A percentile compares a stretch with the other conserved stretches of the same genome.
These are phyloP conservation scores for Machimus rusticus DNA, from an alignment of 2,888 invertebrate species.

Conservation along the genomic window DNA sequence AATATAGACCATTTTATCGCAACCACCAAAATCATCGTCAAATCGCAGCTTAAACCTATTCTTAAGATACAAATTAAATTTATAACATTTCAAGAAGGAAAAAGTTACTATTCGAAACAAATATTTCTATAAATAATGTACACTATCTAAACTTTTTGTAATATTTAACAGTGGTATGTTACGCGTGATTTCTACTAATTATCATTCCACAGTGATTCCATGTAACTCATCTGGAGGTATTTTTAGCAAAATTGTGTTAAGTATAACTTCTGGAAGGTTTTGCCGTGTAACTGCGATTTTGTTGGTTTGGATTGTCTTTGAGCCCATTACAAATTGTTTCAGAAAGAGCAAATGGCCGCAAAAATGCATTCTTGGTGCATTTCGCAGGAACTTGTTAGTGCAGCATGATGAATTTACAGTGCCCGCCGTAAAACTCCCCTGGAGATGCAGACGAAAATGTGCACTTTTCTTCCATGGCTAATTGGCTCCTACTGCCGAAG, in stretches of 20 bases:
- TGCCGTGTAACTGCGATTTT: neutral
- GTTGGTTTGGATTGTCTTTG: neutral
- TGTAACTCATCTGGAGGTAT: neutral
- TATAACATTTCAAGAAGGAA: no score
- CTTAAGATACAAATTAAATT: no score
- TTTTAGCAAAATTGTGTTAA: neutral
- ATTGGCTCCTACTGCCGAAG: neutral
- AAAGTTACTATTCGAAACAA: no score
- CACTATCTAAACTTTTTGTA: no score
- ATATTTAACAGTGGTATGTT: no score
- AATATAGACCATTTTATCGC: no score
- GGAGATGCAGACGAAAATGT: neutral
- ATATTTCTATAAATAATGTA: no score
- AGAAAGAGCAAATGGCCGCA: neutral
- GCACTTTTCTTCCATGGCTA: neutral
- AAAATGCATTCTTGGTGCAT: neutral
- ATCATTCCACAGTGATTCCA: neutral
- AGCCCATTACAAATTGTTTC: neutral
- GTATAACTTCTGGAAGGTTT: neutral
- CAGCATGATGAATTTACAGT: conserved; percentile 31
- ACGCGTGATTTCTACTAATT: neutral
- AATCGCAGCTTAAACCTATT: no score
- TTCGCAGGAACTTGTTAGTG: neutral
- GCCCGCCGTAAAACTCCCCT: neutral
- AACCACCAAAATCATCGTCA: no score